phyloP scores from a whole-genome alignment of 2,113 vertebrate species.

The Helogale parvula region DNA sequence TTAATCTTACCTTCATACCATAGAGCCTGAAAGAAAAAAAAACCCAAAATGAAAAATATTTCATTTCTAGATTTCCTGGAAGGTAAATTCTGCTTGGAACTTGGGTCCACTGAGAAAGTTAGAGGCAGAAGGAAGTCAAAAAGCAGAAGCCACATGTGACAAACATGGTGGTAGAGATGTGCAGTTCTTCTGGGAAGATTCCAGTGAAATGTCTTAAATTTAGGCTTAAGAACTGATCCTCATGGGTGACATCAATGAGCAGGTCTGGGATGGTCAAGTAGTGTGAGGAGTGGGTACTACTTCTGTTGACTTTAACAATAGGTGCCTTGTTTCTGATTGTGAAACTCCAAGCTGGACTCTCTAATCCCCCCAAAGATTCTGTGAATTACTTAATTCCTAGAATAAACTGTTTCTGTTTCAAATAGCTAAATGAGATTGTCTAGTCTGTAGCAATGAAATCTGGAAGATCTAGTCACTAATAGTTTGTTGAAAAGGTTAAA shows the following conservation, averaged over 20 bases:
- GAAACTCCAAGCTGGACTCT: background rate
- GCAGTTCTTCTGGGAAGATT: background rate
- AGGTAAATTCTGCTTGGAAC: background rate
- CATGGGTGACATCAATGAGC: background rate
- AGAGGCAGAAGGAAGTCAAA: background rate
- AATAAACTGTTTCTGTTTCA: background rate
- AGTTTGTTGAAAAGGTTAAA: constrained; percentile 9
- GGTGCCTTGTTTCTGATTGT: background rate
- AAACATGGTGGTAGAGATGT: background rate
- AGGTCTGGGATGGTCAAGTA: background rate
- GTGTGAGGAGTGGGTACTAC: background rate
- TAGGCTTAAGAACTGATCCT: background rate
- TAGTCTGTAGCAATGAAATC: background rate
- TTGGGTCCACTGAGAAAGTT: background rate
- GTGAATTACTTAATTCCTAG: background rate
- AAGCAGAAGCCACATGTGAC: background rate
- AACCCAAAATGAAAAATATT: background rate
- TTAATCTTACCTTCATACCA: background rate
- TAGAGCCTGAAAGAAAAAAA: background rate
- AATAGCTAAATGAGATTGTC: background rate
- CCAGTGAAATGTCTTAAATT: background rate
- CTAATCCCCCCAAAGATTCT: background rate
- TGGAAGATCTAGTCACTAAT: background rate
- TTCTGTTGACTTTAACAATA: background rate
- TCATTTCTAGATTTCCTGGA: background rate